Base-by-base conservation (phyloP, 2,888 invertebrate genomes). In the Glaucopsyche alexis region DNA sequence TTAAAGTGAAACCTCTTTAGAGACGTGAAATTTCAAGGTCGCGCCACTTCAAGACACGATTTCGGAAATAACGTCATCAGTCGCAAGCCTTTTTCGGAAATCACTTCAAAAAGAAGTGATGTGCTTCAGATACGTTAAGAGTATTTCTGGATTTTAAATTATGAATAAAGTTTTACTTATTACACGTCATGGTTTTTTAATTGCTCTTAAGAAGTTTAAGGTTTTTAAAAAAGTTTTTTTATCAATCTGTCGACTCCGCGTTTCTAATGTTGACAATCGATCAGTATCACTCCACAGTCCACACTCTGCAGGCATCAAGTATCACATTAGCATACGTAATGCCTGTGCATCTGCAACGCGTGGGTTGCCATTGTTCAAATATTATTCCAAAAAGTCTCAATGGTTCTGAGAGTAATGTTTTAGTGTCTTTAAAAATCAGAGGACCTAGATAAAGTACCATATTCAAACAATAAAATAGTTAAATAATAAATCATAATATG, bases 251-350 rank as follows among this genome's bases (percentile, higher is more conserved):
- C 60, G 60, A 60, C 60, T 71, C 60, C 16, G 42, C 14, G 45
- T 67, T 19, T 45, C 42, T 40, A 40, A 29, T 29, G 67, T 69
- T 76, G 55, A 73, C 65, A 74, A 77, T 67, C 75, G 72, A 74
- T 76, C 71, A 72, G 70, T 69, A 71, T 70, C 72, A 47, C 71
- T 45, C 52, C 67, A 66, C n/a, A n/a, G n/a, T n/a, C n/a, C 70
- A 69, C 4, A 69, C 50, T 9, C 38, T 45, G 71, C 74, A 76
- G 76, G 90, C 89, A 90, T 91, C 88, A 84, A 82, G 79, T 79
- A 60, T 38, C 29, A 84, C 86, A 92, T 92, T 93, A 89, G 82
- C 92, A 92, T 93, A 91, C 88, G 87, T 91, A 91, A 92, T 91
- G 78, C 76, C 76, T 75, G 75, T 77, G 74, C 80, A 78, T 77